Evolutionary conservation across 2,797 vertebrate genomes (phyloP).

Genomic region (Rhyacichthys aspro): DNA sequence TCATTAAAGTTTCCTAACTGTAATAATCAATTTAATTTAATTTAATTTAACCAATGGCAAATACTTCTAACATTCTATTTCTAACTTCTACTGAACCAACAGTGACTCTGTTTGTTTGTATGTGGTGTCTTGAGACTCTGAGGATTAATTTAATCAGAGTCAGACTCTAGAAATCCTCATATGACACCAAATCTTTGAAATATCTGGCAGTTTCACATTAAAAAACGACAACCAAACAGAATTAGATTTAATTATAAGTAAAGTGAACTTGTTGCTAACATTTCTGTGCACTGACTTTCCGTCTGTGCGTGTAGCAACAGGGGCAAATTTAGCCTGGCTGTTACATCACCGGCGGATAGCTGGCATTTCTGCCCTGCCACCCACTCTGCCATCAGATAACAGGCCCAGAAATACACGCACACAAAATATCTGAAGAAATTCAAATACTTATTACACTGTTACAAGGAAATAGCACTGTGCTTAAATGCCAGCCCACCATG

Average conservation of each 20-base stretch:
- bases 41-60: too few relatives aligned
- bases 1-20: too few relatives aligned
- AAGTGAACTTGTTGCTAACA: neutral
- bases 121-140: conserved; percentile 74
- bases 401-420: conserved; percentile 55
- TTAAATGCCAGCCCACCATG: neutral
- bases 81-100: too few relatives aligned
- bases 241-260: conserved; percentile 7
- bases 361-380: conserved; percentile 70
- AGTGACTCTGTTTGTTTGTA: too few relatives aligned
- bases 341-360: conserved; percentile 61
- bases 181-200: conserved; percentile 70
- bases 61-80: too few relatives aligned
- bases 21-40: too few relatives aligned
- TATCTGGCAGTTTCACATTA: neutral
- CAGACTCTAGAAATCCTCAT: conserved; percentile 87
- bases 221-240: conserved; percentile 10
- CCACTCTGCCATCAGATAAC: conserved; percentile 61
- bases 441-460: conserved; percentile 16
- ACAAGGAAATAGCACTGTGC: neutral
- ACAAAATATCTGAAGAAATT: conserved; percentile 7
- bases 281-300: conserved; percentile 23
- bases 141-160: conserved; percentile 67
- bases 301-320: conserved; percentile 22
- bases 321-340: conserved; percentile 64